Base-by-base conservation (phyloP, 2,797 vertebrate genomes). In the Podarcis lilfordi region DNA sequence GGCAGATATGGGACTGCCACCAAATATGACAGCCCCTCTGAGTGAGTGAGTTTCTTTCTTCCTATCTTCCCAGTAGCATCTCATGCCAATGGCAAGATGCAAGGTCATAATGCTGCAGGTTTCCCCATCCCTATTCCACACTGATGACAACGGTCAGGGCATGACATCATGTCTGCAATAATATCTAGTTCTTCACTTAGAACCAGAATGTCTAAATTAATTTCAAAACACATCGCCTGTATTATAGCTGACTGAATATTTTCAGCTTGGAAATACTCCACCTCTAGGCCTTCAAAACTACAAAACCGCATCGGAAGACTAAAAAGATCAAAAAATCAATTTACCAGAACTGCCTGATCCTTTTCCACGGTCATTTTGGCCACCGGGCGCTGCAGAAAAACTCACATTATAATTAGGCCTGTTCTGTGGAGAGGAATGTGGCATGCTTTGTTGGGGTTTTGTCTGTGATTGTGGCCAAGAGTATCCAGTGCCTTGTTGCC, bases 321-420 rank as follows among this genome's bases (percentile, higher is more conserved):
- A 8, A 84, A 88, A 78, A 71, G 68, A n/a, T 55, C 25, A 68
- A 69, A 76, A 89, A 68, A 25, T 86, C 25, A 55, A 32, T 96
- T 98, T 94, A 99, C 98, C 98, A 64, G 96, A 92, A 0, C 82
- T 94, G 13, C 97, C 85, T 0, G 97, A 85, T 92, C 96, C 94
- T 96, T 99, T 99, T 1, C 93, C 97, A 17, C 94, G 96, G 0
- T 98, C 97, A 0, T 95, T 97, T n/a, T 97, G 98, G 7, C 96
- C 96, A 9, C 97, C 98, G 0, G 98, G 98, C 94, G 97, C 89
- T 1, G 96, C 93, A 0, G 98, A 97, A 96, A 99, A 99, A 94
- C 98, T 99, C 91, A 99, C 97, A 0, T 99, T 99, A 96, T 99
- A 99, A 94, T 99, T 99, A 91, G 99, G 98, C 64, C 98, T 97